Conservation (phyloP, 1,140 invertebrate genomes). For the Berghia stephanieae region DNA sequence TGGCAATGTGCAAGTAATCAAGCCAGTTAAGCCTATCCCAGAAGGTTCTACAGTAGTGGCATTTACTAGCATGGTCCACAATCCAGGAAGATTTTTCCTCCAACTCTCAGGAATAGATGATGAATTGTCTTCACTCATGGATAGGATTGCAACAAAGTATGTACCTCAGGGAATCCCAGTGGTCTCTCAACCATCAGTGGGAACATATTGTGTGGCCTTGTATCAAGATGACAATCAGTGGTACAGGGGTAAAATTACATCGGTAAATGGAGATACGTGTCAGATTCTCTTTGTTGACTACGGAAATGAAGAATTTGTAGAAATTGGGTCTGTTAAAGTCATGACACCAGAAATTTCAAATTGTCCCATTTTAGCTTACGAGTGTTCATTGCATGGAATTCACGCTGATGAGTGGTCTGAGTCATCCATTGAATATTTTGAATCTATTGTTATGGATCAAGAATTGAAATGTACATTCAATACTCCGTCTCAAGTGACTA, state of each 20-base stretch:
- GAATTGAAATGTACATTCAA: constrained; percentile 33
- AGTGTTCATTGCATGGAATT: constrained; percentile 44
- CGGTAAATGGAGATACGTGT: constrained; percentile 68
- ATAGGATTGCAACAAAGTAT: constrained; percentile 38
- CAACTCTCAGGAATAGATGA: constrained; percentile 58
- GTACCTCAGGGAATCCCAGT: constrained; percentile 10
- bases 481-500: constrained; percentile 13
- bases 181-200: constrained; percentile 30
- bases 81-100: constrained; percentile 67
- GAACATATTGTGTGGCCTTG: constrained; percentile 70
- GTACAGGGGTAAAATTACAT: constrained; percentile 82
- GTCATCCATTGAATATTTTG: constrained; percentile 25
- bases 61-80: constrained; percentile 46
- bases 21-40: constrained; percentile 8
- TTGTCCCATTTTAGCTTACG: constrained; percentile 38
- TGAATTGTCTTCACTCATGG: constrained; percentile 66
- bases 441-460: constrained; percentile 32
- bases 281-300: constrained; percentile 82
- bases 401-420: constrained; percentile 26
- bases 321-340: constrained; percentile 23
- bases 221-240: constrained; percentile 79
- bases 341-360: constrained; percentile 33
- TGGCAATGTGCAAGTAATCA: background rate
- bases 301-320: constrained; percentile 63
- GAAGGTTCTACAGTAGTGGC: constrained; percentile 37